Evolutionary conservation across 2,888 invertebrate genomes (phyloP).

Genomic region (Drosophila fungiperda): DNA sequence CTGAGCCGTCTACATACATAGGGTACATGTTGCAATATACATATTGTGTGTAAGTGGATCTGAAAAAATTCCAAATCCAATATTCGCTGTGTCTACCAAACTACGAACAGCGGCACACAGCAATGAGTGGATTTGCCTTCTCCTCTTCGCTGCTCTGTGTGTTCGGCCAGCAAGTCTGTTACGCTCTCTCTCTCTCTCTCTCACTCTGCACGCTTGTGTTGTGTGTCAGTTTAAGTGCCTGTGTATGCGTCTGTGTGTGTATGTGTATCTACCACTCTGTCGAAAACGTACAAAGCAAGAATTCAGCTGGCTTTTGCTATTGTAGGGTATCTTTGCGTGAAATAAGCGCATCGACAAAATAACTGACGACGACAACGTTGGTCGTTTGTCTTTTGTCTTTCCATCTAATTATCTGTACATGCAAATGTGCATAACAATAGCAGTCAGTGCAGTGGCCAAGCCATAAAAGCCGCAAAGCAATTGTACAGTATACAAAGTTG

Average conservation of each 20-base stretch:
- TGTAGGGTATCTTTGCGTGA: slow-evolving; percentile 54
- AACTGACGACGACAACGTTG: slow-evolving; percentile 2
- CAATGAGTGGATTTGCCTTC: slow-evolving; percentile 31
- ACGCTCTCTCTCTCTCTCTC: slow-evolving; percentile 27
- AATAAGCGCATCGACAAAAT: slow-evolving; percentile 29
- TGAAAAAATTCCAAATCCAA: slow-evolving; percentile 27
- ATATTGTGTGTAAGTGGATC: slow-evolving; percentile 26
- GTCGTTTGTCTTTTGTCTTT: slow-evolving; percentile 39
- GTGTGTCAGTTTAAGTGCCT: neutral
- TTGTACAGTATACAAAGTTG: neutral
- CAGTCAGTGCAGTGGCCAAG: no score
- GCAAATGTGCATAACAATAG: neutral
- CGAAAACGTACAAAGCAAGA: slow-evolving; percentile 16
- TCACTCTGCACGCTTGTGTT: neutral
- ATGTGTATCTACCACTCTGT: slow-evolving; percentile 35
- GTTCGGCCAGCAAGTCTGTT: slow-evolving; percentile 37
- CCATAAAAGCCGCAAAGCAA: neutral
- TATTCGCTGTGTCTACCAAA: slow-evolving; percentile 21
- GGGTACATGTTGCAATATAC: neutral
- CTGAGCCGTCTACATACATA: neutral
- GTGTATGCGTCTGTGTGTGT: slow-evolving; percentile 1
- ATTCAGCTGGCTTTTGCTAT: slow-evolving; percentile 32
- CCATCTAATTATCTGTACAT: slow-evolving; percentile 41
- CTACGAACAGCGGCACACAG: slow-evolving; percentile 6
- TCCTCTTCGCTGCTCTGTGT: slow-evolving; percentile 32